Evolutionary conservation across 2,797 vertebrate species (phyloP).

Genomic region (Semotilus atromaculatus): DNA sequence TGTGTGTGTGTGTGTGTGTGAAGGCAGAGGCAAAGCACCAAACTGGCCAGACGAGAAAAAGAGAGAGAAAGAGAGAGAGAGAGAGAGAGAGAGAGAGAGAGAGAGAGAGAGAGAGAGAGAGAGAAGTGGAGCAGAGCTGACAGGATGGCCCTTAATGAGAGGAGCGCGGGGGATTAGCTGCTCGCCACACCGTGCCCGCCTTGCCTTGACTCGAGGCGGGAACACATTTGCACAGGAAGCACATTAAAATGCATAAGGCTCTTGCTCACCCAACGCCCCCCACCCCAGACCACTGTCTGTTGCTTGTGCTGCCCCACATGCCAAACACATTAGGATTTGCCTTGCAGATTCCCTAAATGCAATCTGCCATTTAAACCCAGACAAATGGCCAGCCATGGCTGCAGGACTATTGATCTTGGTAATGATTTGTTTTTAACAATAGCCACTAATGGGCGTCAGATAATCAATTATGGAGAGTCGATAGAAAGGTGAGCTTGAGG

Average conservation of each 20-base stretch:
- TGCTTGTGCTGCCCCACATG: conserved; percentile 59
- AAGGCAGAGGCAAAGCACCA: conserved; percentile 28
- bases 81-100: no score
- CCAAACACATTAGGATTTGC: conserved; percentile 77
- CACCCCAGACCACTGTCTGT: conserved; percentile 62
- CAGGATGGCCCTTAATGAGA: conserved; percentile 84
- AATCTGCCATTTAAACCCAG: conserved; percentile 92
- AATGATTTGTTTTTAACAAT: conserved; percentile 98
- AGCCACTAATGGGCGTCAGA: conserved; percentile 94
- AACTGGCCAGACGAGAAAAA: conserved; percentile 58
- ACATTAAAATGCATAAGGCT: conserved; percentile 89
- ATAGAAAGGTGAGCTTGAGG: conserved; percentile 86
- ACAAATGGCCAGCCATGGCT: conserved; percentile 88
- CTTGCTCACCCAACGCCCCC: conserved; percentile 67
- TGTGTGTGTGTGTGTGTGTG: conserved; percentile 38
- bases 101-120: conserved; percentile 40
- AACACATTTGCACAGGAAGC: conserved; percentile 86
- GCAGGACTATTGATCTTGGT: conserved; percentile 90
- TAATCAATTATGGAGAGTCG: conserved; percentile 94
- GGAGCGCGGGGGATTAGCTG: conserved; percentile 82
- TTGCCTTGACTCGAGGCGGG: conserved; percentile 77
- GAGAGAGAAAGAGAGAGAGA: no score
- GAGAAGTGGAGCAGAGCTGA: conserved; percentile 66
- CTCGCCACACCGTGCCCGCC: conserved; percentile 77
- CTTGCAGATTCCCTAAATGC: conserved; percentile 87